These are phyloP conservation scores for Sitodiplosis mosellana DNA, from an alignment of 1,140 invertebrate genomes.

Conservation along the genomic window DNA sequence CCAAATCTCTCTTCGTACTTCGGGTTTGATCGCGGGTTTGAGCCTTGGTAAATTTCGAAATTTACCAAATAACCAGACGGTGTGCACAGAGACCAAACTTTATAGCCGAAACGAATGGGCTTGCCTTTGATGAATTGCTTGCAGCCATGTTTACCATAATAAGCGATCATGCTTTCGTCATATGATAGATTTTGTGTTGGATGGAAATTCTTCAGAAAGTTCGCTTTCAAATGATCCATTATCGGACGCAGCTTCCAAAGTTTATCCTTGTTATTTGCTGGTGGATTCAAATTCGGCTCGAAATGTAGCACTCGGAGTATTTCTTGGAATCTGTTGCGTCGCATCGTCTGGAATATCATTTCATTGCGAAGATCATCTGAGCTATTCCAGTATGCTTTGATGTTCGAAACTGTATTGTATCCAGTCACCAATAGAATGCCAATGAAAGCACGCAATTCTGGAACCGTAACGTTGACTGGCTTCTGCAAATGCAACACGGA, in stretches of 20 bases:
- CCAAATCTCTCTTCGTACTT: conserved; percentile 11
- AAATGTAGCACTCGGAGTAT: background rate
- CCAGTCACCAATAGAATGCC: conserved; percentile 4
- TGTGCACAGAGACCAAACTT: conserved; percentile 1
- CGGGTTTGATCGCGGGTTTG: conserved; percentile 6
- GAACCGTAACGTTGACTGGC: background rate
- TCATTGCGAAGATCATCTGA: background rate
- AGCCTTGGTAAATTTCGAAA: conserved; percentile 16
- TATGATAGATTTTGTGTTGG: conserved; percentile 10
- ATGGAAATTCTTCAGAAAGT: conserved; percentile 8
- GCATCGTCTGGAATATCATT: background rate
- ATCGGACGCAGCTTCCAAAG: conserved; percentile 1
- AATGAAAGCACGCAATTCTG: conserved; percentile 1
- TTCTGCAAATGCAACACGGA: background rate
- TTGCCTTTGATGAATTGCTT: conserved; percentile 13
- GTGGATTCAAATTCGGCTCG: background rate
- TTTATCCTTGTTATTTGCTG: background rate
- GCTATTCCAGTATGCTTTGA: background rate
- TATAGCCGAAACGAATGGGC: background rate
- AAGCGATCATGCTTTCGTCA: conserved; percentile 16
- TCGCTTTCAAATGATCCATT: conserved; percentile 3
- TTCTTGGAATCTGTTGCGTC: background rate
- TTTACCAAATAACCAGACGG: too few species aligned
- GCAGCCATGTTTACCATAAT: too few species aligned
- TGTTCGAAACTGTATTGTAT: background rate